phyloP scores from a whole-genome alignment of 2,113 vertebrate genomes.

The Hippopotamus amphibius region DNA sequence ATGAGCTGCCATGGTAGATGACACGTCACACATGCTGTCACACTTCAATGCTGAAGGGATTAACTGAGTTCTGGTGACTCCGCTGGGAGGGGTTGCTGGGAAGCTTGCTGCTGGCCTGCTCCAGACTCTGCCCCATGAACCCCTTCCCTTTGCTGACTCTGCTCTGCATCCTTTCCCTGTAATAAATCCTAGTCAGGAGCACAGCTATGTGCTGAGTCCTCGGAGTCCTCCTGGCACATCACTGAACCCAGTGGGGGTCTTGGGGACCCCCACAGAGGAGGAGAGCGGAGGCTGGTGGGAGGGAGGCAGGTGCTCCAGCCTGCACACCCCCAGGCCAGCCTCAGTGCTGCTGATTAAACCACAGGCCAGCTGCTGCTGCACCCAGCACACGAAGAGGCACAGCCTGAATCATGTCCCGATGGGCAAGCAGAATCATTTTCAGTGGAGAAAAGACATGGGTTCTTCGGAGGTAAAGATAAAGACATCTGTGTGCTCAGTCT shows the following conservation, averaged over 20 bases:
- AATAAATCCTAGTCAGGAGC: background rate
- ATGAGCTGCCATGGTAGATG: background rate
- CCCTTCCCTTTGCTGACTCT: background rate
- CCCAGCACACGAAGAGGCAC: background rate
- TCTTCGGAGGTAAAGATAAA: background rate
- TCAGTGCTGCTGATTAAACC: background rate
- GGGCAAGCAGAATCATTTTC: background rate
- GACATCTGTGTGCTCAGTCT: background rate
- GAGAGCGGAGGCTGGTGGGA: background rate
- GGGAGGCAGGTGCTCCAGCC: background rate
- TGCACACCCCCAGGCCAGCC: background rate
- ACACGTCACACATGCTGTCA: background rate
- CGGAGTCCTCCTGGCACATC: background rate
- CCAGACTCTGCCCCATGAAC: rapidly evolving
- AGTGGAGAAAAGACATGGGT: background rate
- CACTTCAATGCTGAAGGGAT: background rate
- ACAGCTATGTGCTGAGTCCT: background rate
- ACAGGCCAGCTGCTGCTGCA: background rate
- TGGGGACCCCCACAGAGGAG: background rate
- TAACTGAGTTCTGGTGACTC: background rate
- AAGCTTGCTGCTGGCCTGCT: background rate
- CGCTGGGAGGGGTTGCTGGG: background rate
- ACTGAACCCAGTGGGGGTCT: background rate
- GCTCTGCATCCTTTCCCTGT: background rate
- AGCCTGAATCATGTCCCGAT: background rate